Evolutionary conservation across 1,140 invertebrate species (phyloP), one percentile per base, ranked within the genome.

Genomic region (Pseudomyrmex gracilis): DNA sequence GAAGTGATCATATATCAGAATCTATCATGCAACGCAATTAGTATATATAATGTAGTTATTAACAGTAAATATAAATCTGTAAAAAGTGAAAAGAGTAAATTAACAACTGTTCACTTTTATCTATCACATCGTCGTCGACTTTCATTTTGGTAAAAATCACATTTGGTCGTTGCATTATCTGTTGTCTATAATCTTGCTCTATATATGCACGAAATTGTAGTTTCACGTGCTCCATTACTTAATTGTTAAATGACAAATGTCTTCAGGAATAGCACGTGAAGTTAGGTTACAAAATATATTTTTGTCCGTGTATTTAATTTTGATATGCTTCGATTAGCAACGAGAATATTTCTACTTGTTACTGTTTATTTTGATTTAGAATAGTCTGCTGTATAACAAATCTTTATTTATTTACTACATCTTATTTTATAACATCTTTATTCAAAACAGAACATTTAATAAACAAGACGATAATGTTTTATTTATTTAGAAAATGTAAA

Each of bases 161-260:
- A 47, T 24, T 61, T 47, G 15, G n/a, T 0, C 9, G 61, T 47
- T 73, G 15, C 20, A 34, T 34, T 34, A 34, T 34, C 34, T 34
- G 34, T 34, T 34, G 2, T n/a, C 17, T 47, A n/a, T 61, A 17
- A 61, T 17, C 20, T 5, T 55, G 63, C 49, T 68, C 64, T 78
- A 9, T 53, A 55, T 77, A 66, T 13, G 43, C 13, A 57, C 60
- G 49, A 45, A 67, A 86, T 22, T 70, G 45, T 82, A 45, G 47
- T 82, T 85, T 15, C 60, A 60, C 49, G 22, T 82, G 34, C n/a
- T n/a, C n/a, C n/a, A 13, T 66, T 66, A 55, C 10, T 22, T 58
- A 67, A 68, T 80, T 73, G 68, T 86, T 86, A 22, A n/a, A 8
- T 20, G 22, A 47, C 20, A 17, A 61, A 15, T 20, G 17, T 61